Conservation (phyloP, 2,113 vertebrate species). For the Cavia porcellus region DNA sequence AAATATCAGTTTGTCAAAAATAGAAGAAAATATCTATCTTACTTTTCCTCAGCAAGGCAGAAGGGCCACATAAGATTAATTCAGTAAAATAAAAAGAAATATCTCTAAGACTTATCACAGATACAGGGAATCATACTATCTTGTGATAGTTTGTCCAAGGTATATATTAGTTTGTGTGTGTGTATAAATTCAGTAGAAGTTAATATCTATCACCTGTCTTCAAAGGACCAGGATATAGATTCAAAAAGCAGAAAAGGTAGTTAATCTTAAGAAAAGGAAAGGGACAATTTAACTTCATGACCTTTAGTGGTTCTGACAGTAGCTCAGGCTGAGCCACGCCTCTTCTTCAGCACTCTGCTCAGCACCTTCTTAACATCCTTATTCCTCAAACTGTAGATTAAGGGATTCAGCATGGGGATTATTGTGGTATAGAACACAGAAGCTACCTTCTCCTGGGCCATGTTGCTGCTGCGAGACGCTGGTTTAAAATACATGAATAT, state of each 20-base stretch:
- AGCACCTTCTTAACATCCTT: slow-evolving; percentile 44
- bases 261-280: background rate
- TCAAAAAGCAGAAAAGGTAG: background rate
- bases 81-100: background rate
- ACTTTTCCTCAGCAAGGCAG: background rate
- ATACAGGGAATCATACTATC: background rate
- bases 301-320: background rate
- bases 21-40: background rate
- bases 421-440: background rate
- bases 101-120: background rate
- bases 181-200: background rate
- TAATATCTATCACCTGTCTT: background rate
- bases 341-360: background rate
- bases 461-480: background rate
- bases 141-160: background rate
- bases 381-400: slow-evolving; percentile 22
- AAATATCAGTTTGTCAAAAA: background rate
- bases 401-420: background rate
- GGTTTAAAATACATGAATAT: slow-evolving; percentile 57
- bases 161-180: no score
- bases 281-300: background rate
- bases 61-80: background rate
- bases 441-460: background rate
- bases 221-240: background rate
- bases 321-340: background rate